Base-by-base conservation (phyloP, 2,888 invertebrate species). In the Trimorus sp. region DNA sequence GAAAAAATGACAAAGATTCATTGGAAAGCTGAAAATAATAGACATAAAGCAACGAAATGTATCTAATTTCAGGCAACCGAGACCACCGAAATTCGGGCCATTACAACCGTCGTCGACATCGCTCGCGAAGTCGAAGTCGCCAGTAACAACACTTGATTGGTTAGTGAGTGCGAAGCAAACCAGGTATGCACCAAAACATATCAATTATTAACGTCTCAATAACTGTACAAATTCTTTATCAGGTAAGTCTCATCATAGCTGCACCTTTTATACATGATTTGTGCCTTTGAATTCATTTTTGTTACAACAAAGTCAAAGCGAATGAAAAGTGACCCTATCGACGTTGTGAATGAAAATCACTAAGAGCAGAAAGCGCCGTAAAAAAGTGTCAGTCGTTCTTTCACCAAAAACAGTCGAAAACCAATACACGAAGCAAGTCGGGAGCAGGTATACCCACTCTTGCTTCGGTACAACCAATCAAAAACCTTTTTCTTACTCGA, bases 141-240 rank as follows among this genome's bases (percentile, higher is more conserved):
- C 91, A 91, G 90, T 91, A 92, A 91, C 91, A 89, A 90, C 90
- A 89, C 91, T 91, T 91, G 91, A 91, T 91, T 91, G 91, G 91
- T 92, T 92, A 92, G 91, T 92, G 91, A 91, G 90, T 91, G 91
- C 91, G 91, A 90, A 90, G 85, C 88, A 87, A 90, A 83, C 89
- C 91, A 92, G 91, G 91, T 92, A 92, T 91, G 91, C 90, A 92
- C 88, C 88, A 90, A 89, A 89, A 85, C 86, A 87, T 85, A 87
- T 89, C 89, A 89, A 90, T 86, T 88, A 88, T 91, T 89, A 90
- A 90, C 91, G 89, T 91, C 90, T 90, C 91, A 92, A 90, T 91
- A 89, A 90, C 89, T 91, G 88, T 91, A 91, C 91, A 91, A 91
- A 90, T 91, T 89, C 86, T 89, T 87, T 88, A 83, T 85, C 90